Evolutionary conservation across 2,888 invertebrate genomes (phyloP).

Genomic region (Helleia helle): DNA sequence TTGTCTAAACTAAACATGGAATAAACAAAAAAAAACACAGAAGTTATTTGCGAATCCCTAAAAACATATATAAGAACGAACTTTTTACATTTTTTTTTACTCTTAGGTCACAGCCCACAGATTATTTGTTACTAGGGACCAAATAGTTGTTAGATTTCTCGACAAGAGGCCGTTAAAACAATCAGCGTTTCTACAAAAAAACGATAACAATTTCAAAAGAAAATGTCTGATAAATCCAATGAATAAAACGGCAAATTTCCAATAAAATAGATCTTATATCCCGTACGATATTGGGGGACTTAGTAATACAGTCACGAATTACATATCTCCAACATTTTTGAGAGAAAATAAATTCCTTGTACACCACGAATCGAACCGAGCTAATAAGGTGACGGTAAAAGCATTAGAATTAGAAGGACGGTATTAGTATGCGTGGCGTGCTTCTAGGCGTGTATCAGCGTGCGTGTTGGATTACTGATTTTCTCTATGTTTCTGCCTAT

Average conservation of each 20-base stretch:
- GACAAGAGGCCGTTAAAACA: no score
- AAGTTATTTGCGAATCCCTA: no score
- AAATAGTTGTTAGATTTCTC: no score
- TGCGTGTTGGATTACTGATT: neutral
- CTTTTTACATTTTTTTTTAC: no score
- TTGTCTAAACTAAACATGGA: no score
- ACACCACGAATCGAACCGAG: slow-evolving; percentile 6
- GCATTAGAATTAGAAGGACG: neutral
- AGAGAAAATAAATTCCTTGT: slow-evolving; percentile 6
- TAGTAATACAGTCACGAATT: slow-evolving; percentile 4
- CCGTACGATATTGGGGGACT: neutral
- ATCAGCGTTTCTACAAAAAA: no score
- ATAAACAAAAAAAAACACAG: no score
- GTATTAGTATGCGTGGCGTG: slow-evolving; percentile 1
- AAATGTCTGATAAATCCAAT: slow-evolving; percentile 1
- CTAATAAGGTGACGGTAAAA: slow-evolving; percentile 7
- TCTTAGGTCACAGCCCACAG: no score
- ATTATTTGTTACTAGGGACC: no score
- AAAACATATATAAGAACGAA: no score
- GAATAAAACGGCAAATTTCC: slow-evolving; percentile 3
- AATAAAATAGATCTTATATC: slow-evolving; percentile 4
- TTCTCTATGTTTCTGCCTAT: neutral
- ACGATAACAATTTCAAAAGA: no score
- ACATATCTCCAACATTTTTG: slow-evolving; percentile 5
- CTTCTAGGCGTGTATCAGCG: neutral